Percentiles rank a stretch among this genome's conserved stretches.
phyloP scores from a whole-genome alignment of 1,140 invertebrate genomes.

The Drosophila bifasciata region DNA sequence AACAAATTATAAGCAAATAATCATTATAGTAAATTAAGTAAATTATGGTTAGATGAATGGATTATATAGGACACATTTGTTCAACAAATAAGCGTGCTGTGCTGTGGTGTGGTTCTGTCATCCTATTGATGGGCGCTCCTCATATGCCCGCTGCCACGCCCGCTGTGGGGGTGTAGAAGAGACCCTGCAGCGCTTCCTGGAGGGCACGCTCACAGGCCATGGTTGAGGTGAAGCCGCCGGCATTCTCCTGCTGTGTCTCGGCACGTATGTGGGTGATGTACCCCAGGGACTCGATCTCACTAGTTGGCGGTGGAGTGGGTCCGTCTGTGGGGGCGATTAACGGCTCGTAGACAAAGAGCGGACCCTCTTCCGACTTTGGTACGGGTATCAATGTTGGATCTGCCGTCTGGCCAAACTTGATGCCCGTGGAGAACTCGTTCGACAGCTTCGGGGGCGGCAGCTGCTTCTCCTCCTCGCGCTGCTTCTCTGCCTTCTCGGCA shows the following conservation, averaged over 20 bases:
- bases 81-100: constrained; percentile 70
- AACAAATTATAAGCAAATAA: constrained; percentile 13
- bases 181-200: constrained; percentile 94
- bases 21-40: constrained; percentile 35
- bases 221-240: constrained; percentile 93
- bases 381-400: constrained; percentile 87
- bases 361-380: constrained; percentile 90
- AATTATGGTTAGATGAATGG: constrained; percentile 38
- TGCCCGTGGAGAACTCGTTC: constrained; percentile 92
- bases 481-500: constrained; percentile 88
- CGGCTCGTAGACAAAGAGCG: constrained; percentile 89
- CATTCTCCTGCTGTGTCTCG: constrained; percentile 90
- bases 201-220: constrained; percentile 94
- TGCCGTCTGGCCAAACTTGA: constrained; percentile 88
- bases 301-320: constrained; percentile 88
- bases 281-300: constrained; percentile 88
- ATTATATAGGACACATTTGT: constrained; percentile 56
- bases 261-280: constrained; percentile 91
- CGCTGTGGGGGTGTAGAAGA: constrained; percentile 87
- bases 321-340: constrained; percentile 88
- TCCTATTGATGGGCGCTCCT: background rate
- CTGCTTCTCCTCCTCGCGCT: constrained; percentile 88
- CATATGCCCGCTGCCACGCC: constrained; percentile 66
- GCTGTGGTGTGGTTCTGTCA: constrained; percentile 36
- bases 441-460: constrained; percentile 82